Base-by-base conservation (phyloP, 2,888 invertebrate genomes). In the Caprella mutica region DNA sequence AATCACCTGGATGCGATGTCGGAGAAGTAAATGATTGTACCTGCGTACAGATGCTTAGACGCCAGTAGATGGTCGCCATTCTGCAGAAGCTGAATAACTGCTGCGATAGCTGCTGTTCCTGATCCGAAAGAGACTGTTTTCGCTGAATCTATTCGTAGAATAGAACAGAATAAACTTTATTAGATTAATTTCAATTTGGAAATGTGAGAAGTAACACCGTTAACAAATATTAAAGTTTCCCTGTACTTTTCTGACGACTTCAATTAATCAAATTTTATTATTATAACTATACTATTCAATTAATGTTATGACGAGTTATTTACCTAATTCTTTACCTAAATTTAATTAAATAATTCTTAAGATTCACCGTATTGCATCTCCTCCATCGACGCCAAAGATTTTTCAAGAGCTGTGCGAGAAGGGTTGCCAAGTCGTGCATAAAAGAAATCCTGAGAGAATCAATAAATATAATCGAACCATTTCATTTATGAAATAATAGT, bases 361-460 rank as follows among this genome's bases (percentile, higher is more conserved):
- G 8, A 48, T 12, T 46, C 68, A 65, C 84, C 89, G 74, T 89
- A 78, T 73, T 90, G 86, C 9, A 84, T 97, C 67, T 83, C 82
- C 70, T 98, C 98, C 59, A 97, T 73, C 0, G 88, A 80, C 2
- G 97, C 96, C 40, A 99, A 73, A 70, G 91, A 90, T 66, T 81
- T 78, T 74, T 98, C 93, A 58, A 97, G 75, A 23, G 85, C 84
- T 66, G 85, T 82, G 65, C 97, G 78, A 0, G 91, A 87, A 23
- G 98, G 97, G 75, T 98, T 98, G 35, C 92, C 93, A 70, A 90
- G 86, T 70, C 97, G 79, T 0, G 88, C 85, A 72, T 97, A 97
- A 67, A 93, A 93, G 73, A 50, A 86, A 85, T 87, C 27, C 60
- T 60, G 55, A 14, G 23, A 52, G 6, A 30, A 19, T 26, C n/a